These are phyloP conservation scores for Verasper variegatus DNA, from an alignment of 2,113 vertebrate species.

Conservation along the genomic window DNA sequence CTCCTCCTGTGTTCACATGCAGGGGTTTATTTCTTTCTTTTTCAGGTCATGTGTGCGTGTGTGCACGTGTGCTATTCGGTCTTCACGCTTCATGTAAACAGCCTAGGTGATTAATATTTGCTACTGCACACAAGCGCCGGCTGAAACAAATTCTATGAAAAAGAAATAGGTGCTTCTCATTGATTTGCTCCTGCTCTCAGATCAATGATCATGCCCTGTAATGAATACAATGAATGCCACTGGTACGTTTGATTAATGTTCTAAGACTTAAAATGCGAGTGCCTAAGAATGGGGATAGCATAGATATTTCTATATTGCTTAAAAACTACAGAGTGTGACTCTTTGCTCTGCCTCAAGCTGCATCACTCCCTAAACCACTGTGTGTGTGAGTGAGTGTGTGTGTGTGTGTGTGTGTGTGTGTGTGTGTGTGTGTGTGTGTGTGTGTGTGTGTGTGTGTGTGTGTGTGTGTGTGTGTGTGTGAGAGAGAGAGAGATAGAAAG, in stretches of 20 bases:
- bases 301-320: slow-evolving; percentile 4
- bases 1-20: neutral
- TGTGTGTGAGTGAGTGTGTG: neutral
- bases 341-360: slow-evolving; percentile 36
- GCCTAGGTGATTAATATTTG: slow-evolving; percentile 51
- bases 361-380: neutral
- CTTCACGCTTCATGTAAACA: slow-evolving; percentile 8
- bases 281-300: neutral
- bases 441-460: neutral
- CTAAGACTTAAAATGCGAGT: neutral
- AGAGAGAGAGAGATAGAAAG: too few species aligned
- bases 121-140: neutral
- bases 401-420: neutral
- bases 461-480: neutral
- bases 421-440: neutral
- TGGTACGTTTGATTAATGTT: neutral
- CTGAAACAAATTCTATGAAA: slow-evolving; percentile 13
- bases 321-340: slow-evolving; percentile 1
- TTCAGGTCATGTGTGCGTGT: slow-evolving; percentile 27
- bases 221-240: slow-evolving; percentile 40
- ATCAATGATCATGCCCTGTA: slow-evolving; percentile 54
- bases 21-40: neutral
- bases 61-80: slow-evolving; percentile 20
- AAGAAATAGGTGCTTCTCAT: slow-evolving; percentile 47
- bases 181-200: slow-evolving; percentile 47